phyloP scores from a whole-genome alignment of 2,888 invertebrate genomes.

The Drosophila histrio region DNA sequence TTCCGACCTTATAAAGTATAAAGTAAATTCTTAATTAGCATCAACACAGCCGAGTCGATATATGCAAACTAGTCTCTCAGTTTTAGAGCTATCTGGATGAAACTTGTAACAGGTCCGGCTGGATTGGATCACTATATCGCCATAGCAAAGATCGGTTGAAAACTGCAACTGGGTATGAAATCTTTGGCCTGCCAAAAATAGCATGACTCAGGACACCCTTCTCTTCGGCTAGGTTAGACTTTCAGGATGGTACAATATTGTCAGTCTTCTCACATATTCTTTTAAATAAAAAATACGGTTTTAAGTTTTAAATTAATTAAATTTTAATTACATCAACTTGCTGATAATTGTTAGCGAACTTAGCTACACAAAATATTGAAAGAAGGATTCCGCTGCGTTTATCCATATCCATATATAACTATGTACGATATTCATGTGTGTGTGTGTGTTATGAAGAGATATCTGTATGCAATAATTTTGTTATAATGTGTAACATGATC shows the following conservation, averaged over 20 bases:
- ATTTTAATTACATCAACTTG: conserved; percentile 69
- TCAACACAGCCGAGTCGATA: too few species aligned
- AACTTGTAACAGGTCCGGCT: too few species aligned
- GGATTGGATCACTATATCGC: too few species aligned
- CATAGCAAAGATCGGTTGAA: too few species aligned
- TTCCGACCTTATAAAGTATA: too few species aligned
- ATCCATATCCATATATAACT: conserved; percentile 21
- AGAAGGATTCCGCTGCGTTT: conserved; percentile 27
- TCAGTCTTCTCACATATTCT: background rate
- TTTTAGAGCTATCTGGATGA: too few species aligned
- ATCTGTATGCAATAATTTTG: conserved; percentile 13
- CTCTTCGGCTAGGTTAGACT: too few species aligned
- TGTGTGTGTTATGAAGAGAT: conserved; percentile 31
- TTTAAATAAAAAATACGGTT: background rate
- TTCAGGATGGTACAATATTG: background rate
- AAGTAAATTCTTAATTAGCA: too few species aligned
- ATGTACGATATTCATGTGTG: conserved; percentile 39
- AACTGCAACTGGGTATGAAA: too few species aligned
- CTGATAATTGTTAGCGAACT: conserved; percentile 46
- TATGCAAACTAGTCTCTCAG: too few species aligned
- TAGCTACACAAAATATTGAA: conserved; percentile 59
- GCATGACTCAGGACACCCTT: too few species aligned
- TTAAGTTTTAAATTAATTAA: conserved; percentile 64
- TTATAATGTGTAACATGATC: conserved; percentile 15
- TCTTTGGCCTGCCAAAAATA: too few species aligned